phyloP scores from a whole-genome alignment of 2,113 vertebrate species.

The Rhipidura dahli region DNA sequence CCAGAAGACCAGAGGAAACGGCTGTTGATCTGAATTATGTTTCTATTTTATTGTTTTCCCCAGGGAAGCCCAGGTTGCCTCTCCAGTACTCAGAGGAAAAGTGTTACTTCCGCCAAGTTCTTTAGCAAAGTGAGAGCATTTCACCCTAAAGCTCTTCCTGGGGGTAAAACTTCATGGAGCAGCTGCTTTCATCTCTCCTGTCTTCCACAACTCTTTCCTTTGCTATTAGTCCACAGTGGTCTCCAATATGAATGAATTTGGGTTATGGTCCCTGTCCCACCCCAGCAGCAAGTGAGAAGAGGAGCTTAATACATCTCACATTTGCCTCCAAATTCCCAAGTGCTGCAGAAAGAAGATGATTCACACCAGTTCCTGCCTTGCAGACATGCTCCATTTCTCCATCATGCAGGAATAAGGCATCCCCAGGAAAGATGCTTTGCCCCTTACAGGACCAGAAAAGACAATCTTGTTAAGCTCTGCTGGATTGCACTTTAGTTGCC shows the following conservation, averaged over 20 bases:
- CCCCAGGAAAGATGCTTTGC: neutral
- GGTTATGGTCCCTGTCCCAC: neutral
- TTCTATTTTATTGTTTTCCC: neutral
- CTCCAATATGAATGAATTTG: neutral
- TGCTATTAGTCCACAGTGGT: neutral
- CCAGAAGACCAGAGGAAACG: neutral
- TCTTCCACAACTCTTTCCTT: neutral
- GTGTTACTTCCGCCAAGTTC: neutral
- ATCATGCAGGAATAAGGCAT: neutral
- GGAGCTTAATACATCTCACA: neutral
- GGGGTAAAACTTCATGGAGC: neutral
- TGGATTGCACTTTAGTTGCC: neutral
- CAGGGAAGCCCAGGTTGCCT: neutral
- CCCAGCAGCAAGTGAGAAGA: neutral
- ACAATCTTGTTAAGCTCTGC: neutral
- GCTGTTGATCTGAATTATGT: neutral
- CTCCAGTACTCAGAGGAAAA: neutral
- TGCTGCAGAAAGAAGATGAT: neutral
- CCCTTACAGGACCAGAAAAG: neutral
- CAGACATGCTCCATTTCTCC: neutral
- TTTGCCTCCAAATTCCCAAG: neutral
- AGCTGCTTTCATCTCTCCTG: neutral
- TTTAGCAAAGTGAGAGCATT: neutral
- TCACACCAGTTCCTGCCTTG: neutral
- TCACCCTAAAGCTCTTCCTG: neutral